Percentiles rank a stretch among this genome's conserved stretches.
Conservation (phyloP, 2,113 vertebrate genomes). For the Monarcha castaneiventris region DNA sequence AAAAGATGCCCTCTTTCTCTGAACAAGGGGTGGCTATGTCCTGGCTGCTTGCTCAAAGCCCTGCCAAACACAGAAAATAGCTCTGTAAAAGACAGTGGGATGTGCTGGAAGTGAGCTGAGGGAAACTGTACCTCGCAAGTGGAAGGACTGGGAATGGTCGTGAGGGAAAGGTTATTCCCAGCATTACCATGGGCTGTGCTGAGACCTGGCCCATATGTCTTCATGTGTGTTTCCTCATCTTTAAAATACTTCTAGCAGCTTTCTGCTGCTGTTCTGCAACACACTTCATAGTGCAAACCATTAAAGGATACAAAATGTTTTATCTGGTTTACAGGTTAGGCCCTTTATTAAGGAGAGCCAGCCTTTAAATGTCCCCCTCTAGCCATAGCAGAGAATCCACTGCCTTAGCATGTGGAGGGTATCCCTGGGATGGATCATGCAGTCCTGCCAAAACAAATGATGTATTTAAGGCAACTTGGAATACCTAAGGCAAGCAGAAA, state of each 20-base stretch:
- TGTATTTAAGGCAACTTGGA: not conserved
- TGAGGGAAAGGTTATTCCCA: not conserved
- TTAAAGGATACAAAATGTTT: not conserved
- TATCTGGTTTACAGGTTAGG: not conserved
- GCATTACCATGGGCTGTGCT: rapidly evolving
- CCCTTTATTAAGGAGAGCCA: not conserved
- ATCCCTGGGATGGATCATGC: not conserved
- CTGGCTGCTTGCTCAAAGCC: not conserved
- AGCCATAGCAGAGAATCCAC: rapidly evolving
- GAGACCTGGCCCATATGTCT: not conserved
- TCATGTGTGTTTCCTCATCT: not conserved
- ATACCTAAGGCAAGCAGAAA: not conserved
- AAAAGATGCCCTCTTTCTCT: not conserved
- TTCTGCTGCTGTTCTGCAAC: not conserved
- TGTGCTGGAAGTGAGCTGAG: not conserved
- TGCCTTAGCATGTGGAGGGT: not conserved
- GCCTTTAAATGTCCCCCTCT: not conserved
- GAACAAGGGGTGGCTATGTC: not conserved
- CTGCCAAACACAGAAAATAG: not conserved
- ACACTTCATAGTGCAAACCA: not conserved
- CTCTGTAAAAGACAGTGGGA: not conserved
- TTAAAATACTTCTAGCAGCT: not conserved
- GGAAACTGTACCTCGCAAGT: rapidly evolving
- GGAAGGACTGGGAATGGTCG: not conserved
- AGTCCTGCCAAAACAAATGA: not conserved